These are phyloP conservation scores for Hemicentrotus pulcherrimus DNA, from an alignment of 35 echinoderm and acorn worm genomes.

Conservation along the genomic window DNA sequence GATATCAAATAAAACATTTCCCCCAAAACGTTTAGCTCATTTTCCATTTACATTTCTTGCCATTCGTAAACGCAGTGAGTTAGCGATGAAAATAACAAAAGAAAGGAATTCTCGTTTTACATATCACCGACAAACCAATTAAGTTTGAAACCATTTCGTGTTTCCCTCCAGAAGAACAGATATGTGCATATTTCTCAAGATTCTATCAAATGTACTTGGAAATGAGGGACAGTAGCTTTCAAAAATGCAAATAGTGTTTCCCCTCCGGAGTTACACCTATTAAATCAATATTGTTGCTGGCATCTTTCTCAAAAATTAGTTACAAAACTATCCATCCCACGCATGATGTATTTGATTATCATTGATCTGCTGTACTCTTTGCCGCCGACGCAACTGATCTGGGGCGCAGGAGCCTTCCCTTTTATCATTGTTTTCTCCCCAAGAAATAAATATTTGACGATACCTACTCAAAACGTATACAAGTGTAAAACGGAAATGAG, in stretches of 20 bases:
- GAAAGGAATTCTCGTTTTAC: too few species aligned
- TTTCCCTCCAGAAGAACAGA: not conserved
- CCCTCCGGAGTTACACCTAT: not conserved
- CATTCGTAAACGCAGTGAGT: not conserved
- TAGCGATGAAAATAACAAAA: too few species aligned
- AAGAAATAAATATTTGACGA: not conserved
- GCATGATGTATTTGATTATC: not conserved
- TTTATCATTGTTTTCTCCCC: not conserved
- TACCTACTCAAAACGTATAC: not conserved
- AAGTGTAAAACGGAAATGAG: not conserved
- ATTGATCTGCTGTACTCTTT: not conserved
- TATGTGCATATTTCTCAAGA: not conserved
- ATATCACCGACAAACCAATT: not conserved
- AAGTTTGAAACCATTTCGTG: not conserved
- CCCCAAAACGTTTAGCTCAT: too few species aligned
- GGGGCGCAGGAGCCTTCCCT: not conserved
- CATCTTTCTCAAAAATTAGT: not conserved
- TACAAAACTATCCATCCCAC: not conserved
- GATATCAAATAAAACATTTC: too few species aligned
- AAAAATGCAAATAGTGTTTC: not conserved
- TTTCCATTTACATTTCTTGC: not conserved
- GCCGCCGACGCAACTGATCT: not conserved
- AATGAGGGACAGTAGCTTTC: not conserved
- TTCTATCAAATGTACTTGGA: not conserved
- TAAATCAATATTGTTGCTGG: constrained; percentile 5